Conservation (phyloP, 2,113 vertebrate genomes). For the Sialia sialis region DNA sequence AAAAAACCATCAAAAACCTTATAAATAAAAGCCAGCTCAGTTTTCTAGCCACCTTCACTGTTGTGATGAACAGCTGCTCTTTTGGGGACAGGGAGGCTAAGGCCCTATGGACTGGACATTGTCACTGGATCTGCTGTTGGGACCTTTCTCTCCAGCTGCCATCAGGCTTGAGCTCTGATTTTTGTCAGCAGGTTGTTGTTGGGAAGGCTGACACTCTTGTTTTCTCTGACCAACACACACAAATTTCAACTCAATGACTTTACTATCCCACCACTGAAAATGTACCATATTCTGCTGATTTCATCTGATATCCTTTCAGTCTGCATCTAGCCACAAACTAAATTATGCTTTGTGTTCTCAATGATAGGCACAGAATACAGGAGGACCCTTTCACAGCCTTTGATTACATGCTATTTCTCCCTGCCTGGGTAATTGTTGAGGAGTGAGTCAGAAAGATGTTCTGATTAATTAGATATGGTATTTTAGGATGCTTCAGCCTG, state of each 20-base stretch:
- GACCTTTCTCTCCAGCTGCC: background rate
- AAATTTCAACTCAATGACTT: background rate
- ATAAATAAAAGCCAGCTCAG: background rate
- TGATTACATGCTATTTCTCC: constrained; percentile 63
- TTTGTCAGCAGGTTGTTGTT: background rate
- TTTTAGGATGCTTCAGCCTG: constrained; percentile 56
- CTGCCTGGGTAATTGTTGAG: constrained; percentile 64
- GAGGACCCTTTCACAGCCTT: constrained; percentile 49
- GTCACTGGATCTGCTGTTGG: background rate
- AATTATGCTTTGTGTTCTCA: constrained; percentile 32
- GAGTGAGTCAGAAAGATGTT: constrained; percentile 61
- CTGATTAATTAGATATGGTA: constrained; percentile 72
- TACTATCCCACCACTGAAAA: background rate
- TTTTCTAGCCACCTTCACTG: background rate
- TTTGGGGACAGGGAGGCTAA: background rate
- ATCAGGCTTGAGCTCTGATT: background rate
- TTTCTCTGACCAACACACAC: background rate
- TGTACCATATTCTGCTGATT: background rate
- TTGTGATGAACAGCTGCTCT: background rate
- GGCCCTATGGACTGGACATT: background rate
- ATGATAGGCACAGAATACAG: constrained; percentile 9
- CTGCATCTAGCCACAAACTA: constrained; percentile 20
- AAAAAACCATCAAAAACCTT: background rate
- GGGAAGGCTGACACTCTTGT: background rate
- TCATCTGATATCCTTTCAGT: background rate